These are phyloP conservation scores for Epizoanthus ramosus DNA, from an alignment of 92 coral and sea anemone species.

Conservation along the genomic window DNA sequence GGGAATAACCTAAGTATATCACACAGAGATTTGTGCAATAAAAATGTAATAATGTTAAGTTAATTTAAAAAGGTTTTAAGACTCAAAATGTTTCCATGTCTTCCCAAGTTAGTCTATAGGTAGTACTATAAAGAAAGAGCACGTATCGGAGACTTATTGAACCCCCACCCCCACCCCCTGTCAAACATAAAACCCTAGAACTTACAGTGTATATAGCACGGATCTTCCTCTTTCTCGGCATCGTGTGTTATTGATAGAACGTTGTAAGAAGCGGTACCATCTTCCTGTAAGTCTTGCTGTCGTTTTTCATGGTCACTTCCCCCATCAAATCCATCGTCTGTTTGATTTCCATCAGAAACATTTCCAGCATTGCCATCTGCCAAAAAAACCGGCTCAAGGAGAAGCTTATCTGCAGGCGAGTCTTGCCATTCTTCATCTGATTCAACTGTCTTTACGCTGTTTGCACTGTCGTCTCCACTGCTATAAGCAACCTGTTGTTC, in stretches of 20 bases:
- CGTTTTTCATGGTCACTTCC: constrained; percentile 16
- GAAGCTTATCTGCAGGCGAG: constrained; percentile 30
- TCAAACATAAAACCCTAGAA: neutral
- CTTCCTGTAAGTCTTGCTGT: neutral
- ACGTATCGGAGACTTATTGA: too few relatives aligned
- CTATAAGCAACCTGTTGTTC: neutral
- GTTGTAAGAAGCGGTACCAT: neutral
- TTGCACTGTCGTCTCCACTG: neutral
- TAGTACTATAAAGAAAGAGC: too few relatives aligned
- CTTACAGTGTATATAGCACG: constrained; percentile 2
- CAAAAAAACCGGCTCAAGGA: constrained; percentile 13
- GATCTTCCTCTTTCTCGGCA: neutral
- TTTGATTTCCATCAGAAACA: neutral
- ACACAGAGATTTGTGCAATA: too few relatives aligned
- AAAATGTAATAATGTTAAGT: too few relatives aligned
- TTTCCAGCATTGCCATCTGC: neutral
- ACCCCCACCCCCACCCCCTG: too few relatives aligned
- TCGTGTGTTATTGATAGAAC: neutral
- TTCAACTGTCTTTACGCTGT: neutral
- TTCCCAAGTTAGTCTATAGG: neutral
- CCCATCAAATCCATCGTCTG: neutral
- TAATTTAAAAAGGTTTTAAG: neutral
- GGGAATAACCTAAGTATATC: too few relatives aligned
- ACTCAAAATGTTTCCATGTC: neutral
- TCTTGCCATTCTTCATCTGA: constrained; percentile 36